Evolutionary conservation across 23 tunicate genomes (phyloP), one percentile per base, ranked within the genome.

Genomic region (Botrylloides violaceus): DNA sequence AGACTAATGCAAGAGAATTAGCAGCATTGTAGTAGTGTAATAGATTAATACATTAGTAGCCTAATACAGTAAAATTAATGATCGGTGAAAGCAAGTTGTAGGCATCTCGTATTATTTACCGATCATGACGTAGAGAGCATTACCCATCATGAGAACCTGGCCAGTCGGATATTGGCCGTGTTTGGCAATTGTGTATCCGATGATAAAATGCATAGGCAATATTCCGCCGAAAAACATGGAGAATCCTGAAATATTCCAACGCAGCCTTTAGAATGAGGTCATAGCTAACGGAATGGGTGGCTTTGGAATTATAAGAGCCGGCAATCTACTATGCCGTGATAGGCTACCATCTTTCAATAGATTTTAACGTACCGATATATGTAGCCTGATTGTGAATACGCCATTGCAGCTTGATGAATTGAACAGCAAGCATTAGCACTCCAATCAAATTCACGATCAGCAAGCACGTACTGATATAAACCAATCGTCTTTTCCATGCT

Each of bases 141-240:
- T 39, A 1, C 49, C 58, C 58, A 39, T 19, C 9, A 68, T 68
- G 19, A 68, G 58, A 4, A 68, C 74, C 1, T 53, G 74, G 36
- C 74, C 74, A 24, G 74, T 37, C n/a, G 74, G 74, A 43, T 68
- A 68, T 28, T 68, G 74, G 28, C 28, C 38, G 30, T 68, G 74
- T 19, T 43, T 28, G 58, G n/a, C 24, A n/a, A 68, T 26, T 5
- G 74, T 68, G 29, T 36, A 68, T 19, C 26, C 58, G 47, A 68
- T 21, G 18, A 68, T 68, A 12, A 28, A 4, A 37, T 68, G 37
- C 58, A 68, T 6, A 36, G 58, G 56, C 26, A 68, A 24, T 28
- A 68, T 32, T 12, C 74, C 74, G 4, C 23, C 58, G 27, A 68
- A 27, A 9, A 56, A 23, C 37, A 37, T 39, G 1, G 74, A 38